Evolutionary conservation across 2,113 vertebrate genomes (phyloP), one percentile per base, ranked within the genome.

Genomic region (Dipodomys merriami): DNA sequence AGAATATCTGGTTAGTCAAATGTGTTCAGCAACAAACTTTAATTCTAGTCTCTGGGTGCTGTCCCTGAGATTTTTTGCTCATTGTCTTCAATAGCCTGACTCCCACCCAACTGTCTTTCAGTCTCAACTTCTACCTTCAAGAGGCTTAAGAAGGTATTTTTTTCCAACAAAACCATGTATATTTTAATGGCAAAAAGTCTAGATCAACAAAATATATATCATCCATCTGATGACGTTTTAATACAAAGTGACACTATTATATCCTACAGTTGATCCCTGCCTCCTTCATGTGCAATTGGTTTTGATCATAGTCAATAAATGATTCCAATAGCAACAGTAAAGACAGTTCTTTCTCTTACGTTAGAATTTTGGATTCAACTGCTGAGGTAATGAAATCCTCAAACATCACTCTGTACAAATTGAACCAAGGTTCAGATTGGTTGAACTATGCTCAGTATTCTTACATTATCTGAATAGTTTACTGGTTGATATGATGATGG

Each of bases 321-420:
- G 4, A 57, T 57, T 16, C 12, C 53, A 13, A 57, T 16, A 57
- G 53, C 53, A 57, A 57, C 12, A 78, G 85, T 29, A 92, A 68
- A 90, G 39, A 72, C 10, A 91, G 25, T 30, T 91, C 20, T 91
- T 44, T 80, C 46, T 27, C 35, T 60, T 72, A 82, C 65, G n/a
- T 57, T 83, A 82, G 22, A 91, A 77, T 84, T 93, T 27, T 87
- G 39, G 23, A 86, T n/a, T 16, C 82, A 90, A 44, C 25, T 62
- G 57, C 35, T 65, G 46, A 57, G 23, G 22, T 88, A 29, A 69
- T 88, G 76, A 85, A 88, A 72, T 53, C 77, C 65, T 64, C 6
- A 69, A 89, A 81, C 49, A 39, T 15, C 25, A 44, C 25, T 64
- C 57, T 44, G 22, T 7, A 69, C 23, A 87, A 83, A 94, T 44